Evolutionary conservation across 2,797 vertebrate species (phyloP).

Genomic region (Okamejei kenojei): DNA sequence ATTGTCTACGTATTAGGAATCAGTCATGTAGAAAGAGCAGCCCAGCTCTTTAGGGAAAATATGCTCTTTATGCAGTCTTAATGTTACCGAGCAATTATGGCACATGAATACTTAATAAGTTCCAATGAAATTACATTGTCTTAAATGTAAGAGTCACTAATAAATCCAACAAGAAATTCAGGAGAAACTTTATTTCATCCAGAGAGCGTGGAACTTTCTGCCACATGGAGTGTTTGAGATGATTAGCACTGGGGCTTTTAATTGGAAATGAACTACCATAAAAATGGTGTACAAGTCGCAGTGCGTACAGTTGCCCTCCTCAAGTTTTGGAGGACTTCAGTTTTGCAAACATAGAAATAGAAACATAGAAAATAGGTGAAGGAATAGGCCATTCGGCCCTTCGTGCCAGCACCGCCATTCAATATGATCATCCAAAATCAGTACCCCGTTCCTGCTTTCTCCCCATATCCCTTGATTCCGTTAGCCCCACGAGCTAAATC

Average conservation of each 20-base stretch:
- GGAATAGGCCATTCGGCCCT: too few relatives aligned
- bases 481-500: too few relatives aligned
- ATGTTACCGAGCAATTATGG: constrained; percentile 4
- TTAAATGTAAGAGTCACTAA: neutral
- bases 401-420: too few relatives aligned
- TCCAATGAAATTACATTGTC: constrained; percentile 14
- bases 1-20: constrained; percentile 10
- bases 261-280: too few relatives aligned
- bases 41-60: neutral
- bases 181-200: neutral
- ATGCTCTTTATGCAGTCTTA: neutral
- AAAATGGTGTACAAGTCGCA: too few relatives aligned
- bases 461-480: too few relatives aligned
- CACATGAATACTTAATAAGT: constrained; percentile 29
- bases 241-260: neutral
- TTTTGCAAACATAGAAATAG: too few relatives aligned
- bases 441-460: too few relatives aligned
- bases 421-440: too few relatives aligned
- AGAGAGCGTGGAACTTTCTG: neutral
- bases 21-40: neutral
- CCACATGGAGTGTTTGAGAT: neutral
- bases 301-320: too few relatives aligned
- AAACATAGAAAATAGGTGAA: too few relatives aligned
- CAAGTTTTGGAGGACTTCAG: too few relatives aligned
- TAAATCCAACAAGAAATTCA: neutral